Conservation (phyloP, 2,888 invertebrate genomes). For the Griposia aprilina region DNA sequence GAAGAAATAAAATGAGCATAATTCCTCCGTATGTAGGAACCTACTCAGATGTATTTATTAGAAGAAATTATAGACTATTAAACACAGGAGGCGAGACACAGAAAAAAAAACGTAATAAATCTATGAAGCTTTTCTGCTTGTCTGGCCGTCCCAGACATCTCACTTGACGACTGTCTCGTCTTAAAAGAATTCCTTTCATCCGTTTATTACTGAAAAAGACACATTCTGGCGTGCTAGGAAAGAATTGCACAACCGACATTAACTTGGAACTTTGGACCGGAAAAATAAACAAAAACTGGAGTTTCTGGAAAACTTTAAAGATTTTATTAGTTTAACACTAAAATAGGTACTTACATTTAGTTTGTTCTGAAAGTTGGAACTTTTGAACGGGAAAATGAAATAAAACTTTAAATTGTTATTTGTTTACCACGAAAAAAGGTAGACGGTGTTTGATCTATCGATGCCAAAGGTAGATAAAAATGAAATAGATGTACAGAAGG, state of each 20-base stretch:
- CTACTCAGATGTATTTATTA: conserved; percentile 9
- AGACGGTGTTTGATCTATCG: not conserved
- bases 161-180: conserved; percentile 30
- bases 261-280: not conserved
- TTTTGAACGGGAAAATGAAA: not conserved
- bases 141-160: conserved; percentile 16
- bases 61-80: conserved; percentile 26
- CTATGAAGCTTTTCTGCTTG: conserved; percentile 36
- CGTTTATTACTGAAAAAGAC: conserved; percentile 28
- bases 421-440: not conserved
- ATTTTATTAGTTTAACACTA: not conserved
- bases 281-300: not conserved
- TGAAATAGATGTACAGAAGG: not conserved
- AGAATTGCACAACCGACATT: not conserved
- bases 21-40: not conserved
- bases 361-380: not conserved
- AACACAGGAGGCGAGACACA: conserved; percentile 6
- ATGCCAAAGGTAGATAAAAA: not conserved
- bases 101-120: conserved; percentile 24
- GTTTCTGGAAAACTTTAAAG: not conserved
- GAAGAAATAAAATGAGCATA: not conserved
- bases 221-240: not conserved
- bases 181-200: conserved; percentile 36
- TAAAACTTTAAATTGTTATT: not conserved
- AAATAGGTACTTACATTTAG: not conserved